Conservation (phyloP, 2,113 vertebrate species). For the Caretta caretta region DNA sequence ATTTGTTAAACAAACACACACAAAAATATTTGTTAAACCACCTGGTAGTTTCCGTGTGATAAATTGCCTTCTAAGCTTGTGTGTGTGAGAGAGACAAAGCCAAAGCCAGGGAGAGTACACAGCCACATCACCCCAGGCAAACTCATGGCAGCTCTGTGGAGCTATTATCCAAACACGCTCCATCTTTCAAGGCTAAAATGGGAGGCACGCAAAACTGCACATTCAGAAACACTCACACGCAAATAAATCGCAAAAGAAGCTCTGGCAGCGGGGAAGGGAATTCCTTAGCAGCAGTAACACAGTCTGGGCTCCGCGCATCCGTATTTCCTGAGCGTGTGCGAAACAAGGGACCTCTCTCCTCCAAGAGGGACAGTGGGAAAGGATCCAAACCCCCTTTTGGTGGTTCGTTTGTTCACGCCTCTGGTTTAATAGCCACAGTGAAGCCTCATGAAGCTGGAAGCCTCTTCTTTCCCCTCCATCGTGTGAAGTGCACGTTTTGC, state of each 20-base stretch:
- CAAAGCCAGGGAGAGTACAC: not conserved
- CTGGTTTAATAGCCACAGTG: too few species aligned
- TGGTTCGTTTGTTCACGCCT: too few species aligned
- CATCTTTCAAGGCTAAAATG: not conserved
- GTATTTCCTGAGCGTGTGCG: too few species aligned
- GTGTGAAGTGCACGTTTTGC: not conserved
- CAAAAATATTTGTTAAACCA: not conserved
- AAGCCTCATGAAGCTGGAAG: not conserved
- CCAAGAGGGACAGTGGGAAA: too few species aligned
- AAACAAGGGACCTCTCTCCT: too few species aligned
- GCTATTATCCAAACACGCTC: not conserved
- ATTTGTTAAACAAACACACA: not conserved
- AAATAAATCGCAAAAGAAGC: accelerated
- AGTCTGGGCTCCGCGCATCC: too few species aligned
- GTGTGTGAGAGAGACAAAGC: not conserved
- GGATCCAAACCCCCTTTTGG: too few species aligned
- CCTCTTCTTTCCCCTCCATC: not conserved
- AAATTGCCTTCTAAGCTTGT: not conserved
- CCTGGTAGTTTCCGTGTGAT: not conserved
- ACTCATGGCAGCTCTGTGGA: too few species aligned
- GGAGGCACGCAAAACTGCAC: not conserved
- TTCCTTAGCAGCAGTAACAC: too few species aligned
- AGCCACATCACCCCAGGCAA: not conserved
- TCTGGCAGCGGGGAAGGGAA: too few species aligned
- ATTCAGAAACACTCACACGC: not conserved